A percentile compares a stretch with the other conserved stretches of the same genome.
These are phyloP conservation scores for Ennomos fuscantarius DNA, from an alignment of 2,888 invertebrate species.

Conservation along the genomic window DNA sequence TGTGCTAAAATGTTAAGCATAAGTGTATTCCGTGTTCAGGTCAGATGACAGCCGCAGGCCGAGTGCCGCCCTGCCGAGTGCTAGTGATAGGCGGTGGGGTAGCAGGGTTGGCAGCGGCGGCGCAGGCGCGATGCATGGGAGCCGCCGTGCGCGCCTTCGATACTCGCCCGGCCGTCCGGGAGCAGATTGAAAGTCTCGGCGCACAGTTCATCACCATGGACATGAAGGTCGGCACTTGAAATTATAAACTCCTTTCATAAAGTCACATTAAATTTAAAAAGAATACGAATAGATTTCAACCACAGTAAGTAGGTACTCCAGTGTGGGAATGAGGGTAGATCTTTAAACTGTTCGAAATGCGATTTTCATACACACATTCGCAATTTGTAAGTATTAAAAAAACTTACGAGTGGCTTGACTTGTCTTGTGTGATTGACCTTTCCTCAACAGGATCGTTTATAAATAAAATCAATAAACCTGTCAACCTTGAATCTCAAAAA, in stretches of 20 bases:
- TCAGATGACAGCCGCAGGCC: slow-evolving; percentile 95
- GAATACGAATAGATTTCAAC: too few relatives aligned
- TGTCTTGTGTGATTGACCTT: slow-evolving; percentile 6
- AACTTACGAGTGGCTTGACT: too few relatives aligned
- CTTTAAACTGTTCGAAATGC: too few relatives aligned
- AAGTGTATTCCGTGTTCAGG: slow-evolving; percentile 71
- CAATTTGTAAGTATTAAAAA: too few relatives aligned
- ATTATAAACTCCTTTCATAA: too few relatives aligned
- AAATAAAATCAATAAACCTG: slow-evolving; percentile 11
- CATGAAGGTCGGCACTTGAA: slow-evolving; percentile 82
- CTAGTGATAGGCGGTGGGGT: slow-evolving; percentile 96
- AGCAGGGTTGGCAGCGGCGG: slow-evolving; percentile 94
- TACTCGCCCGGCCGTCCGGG: slow-evolving; percentile 92
- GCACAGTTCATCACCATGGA: slow-evolving; percentile 94
- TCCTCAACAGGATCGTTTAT: not conserved
- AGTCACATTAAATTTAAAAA: too few relatives aligned
- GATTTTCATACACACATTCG: too few relatives aligned
- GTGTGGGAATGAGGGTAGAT: too few relatives aligned
- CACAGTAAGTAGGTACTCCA: too few relatives aligned
- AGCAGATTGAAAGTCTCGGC: slow-evolving; percentile 94
- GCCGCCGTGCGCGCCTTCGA: slow-evolving; percentile 96
- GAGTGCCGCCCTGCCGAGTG: slow-evolving; percentile 95
- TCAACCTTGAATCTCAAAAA: slow-evolving; percentile 6
- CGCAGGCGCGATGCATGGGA: slow-evolving; percentile 95
- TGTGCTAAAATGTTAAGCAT: too few relatives aligned